These are phyloP conservation scores for Lycocerus yunnanus DNA, from an alignment of 2,888 invertebrate species.

Conservation along the genomic window DNA sequence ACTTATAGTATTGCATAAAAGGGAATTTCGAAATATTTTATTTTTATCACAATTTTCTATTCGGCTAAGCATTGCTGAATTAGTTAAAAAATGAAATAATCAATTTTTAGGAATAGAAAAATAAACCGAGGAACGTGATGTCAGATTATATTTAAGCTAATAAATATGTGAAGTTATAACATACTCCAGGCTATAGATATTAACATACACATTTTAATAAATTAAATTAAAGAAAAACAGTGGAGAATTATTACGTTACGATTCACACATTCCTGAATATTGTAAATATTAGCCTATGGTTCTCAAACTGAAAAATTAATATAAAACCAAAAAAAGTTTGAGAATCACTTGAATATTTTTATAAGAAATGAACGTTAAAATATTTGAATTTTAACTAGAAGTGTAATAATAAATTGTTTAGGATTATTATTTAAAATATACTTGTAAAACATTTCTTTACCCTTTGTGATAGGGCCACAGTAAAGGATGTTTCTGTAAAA, in stretches of 20 bases:
- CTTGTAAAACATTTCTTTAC: too few relatives aligned
- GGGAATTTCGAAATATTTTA: background rate
- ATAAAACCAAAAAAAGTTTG: background rate
- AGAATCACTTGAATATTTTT: too few relatives aligned
- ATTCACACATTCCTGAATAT: background rate
- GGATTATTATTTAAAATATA: too few relatives aligned
- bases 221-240: background rate
- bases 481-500: too few relatives aligned
- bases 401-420: too few relatives aligned
- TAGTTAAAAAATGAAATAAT: background rate
- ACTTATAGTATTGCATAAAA: too few relatives aligned
- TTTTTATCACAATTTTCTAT: background rate
- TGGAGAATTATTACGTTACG: background rate
- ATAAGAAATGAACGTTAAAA: background rate
- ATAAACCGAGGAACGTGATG: background rate
- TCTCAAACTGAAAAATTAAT: background rate
- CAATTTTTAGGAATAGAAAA: background rate
- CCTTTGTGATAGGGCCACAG: too few relatives aligned
- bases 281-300: background rate
- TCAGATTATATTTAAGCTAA: background rate
- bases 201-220: background rate
- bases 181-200: background rate
- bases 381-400: too few relatives aligned
- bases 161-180: background rate
- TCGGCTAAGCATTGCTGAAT: background rate